These are phyloP conservation scores for Eriocheir sinensis DNA, from an alignment of 1,140 invertebrate species.

Conservation along the genomic window DNA sequence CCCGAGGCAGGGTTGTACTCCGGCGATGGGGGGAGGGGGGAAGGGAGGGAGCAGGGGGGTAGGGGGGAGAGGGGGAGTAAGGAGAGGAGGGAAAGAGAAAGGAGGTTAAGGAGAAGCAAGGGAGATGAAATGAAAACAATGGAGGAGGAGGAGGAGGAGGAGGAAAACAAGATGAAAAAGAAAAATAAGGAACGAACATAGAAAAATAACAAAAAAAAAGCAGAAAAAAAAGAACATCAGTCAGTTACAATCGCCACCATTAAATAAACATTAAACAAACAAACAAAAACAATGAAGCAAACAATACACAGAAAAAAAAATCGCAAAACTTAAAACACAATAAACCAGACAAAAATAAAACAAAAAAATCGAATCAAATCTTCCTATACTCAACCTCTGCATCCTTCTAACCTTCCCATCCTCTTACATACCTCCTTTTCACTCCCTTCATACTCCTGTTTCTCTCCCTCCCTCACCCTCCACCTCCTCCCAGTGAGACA, in stretches of 20 bases:
- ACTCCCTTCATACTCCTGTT: no score
- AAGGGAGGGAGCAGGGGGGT: neutral
- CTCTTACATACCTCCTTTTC: no score
- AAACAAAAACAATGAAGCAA: neutral
- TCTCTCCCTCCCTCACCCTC: no score
- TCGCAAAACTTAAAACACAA: neutral
- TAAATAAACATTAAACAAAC: neutral
- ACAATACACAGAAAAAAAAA: neutral
- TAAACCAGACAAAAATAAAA: no score
- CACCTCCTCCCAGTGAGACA: no score
- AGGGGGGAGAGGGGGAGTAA: neutral
- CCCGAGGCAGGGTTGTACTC: slow-evolving; percentile 27
- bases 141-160: neutral
- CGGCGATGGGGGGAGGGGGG: neutral
- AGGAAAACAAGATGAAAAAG: neutral
- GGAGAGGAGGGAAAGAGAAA: no score
- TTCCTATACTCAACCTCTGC: no score
- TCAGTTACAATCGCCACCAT: no score
- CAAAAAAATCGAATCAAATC: no score
- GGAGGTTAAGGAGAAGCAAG: no score
- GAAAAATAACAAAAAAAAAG: neutral
- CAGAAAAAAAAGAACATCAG: neutral
- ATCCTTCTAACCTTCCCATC: no score
- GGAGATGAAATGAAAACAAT: neutral
- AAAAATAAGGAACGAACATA: neutral